These are phyloP conservation scores for Tenodera sinensis DNA, from an alignment of 2,888 invertebrate genomes.

Conservation along the genomic window DNA sequence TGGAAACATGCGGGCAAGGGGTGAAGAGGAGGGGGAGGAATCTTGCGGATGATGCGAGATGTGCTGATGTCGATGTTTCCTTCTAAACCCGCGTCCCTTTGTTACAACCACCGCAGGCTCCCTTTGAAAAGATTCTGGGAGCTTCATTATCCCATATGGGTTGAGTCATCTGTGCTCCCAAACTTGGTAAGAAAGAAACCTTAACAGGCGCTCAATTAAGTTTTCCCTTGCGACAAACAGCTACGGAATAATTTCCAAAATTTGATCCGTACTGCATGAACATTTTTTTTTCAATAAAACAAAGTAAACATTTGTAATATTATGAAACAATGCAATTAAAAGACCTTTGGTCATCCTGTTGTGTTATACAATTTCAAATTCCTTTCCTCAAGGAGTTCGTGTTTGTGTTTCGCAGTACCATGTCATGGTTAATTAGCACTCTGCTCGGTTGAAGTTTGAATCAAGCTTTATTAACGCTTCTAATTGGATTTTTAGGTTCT, in stretches of 20 bases:
- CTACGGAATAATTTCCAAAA: neutral
- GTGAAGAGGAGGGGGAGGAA: neutral
- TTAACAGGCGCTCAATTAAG: neutral
- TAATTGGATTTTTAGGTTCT: too few relatives aligned
- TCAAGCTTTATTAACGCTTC: too few relatives aligned
- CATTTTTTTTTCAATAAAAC: too few relatives aligned
- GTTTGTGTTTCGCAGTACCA: too few relatives aligned
- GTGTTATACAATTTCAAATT: too few relatives aligned
- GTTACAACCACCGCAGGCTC: neutral
- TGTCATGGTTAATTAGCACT: too few relatives aligned
- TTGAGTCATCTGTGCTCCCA: neutral
- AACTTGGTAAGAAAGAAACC: neutral
- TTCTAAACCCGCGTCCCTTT: neutral
- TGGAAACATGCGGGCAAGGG: neutral
- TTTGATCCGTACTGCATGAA: neutral
- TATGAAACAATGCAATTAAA: too few relatives aligned
- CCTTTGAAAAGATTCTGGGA: neutral
- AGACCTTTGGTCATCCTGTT: too few relatives aligned
- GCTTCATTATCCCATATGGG: constrained; percentile 9
- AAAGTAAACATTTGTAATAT: too few relatives aligned
- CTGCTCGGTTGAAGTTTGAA: too few relatives aligned
- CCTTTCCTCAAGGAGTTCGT: too few relatives aligned
- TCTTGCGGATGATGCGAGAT: neutral
- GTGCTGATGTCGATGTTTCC: neutral
- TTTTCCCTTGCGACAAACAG: neutral